Conservation (phyloP, 2,113 vertebrate species). For the Acinonyx jubatus region DNA sequence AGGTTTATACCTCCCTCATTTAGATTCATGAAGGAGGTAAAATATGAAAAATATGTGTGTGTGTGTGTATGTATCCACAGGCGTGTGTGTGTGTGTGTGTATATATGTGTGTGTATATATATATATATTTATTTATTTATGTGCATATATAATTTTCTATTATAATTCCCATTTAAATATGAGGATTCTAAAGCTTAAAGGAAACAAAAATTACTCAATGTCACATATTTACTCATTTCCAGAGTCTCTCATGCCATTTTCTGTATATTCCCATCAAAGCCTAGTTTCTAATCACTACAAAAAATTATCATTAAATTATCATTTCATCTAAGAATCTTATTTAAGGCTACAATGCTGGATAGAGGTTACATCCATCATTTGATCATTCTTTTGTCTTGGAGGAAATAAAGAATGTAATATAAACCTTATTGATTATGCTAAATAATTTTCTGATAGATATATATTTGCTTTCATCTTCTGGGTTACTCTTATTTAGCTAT, state of each 20-base stretch:
- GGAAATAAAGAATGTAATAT: background rate
- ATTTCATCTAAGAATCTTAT: background rate
- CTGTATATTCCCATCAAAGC: background rate
- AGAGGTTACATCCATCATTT: background rate
- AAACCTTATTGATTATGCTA: background rate
- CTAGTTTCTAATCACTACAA: background rate
- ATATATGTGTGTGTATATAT: no score
- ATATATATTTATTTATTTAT: background rate
- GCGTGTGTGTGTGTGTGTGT: background rate
- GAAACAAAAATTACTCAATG: background rate
- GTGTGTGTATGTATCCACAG: background rate
- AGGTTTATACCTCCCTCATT: background rate
- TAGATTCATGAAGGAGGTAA: background rate
- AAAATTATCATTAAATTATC: background rate
- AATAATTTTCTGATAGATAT: background rate
- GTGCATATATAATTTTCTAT: background rate
- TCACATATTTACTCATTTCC: background rate
- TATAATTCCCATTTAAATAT: background rate
- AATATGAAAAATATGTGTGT: background rate
- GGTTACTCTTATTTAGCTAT: background rate
- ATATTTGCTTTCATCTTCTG: background rate
- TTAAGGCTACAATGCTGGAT: background rate
- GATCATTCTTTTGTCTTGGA: background rate
- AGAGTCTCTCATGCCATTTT: background rate
- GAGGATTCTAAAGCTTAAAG: background rate